Base-by-base conservation (phyloP, 1,140 invertebrate species). In the Drosophila kurseongensis region DNA sequence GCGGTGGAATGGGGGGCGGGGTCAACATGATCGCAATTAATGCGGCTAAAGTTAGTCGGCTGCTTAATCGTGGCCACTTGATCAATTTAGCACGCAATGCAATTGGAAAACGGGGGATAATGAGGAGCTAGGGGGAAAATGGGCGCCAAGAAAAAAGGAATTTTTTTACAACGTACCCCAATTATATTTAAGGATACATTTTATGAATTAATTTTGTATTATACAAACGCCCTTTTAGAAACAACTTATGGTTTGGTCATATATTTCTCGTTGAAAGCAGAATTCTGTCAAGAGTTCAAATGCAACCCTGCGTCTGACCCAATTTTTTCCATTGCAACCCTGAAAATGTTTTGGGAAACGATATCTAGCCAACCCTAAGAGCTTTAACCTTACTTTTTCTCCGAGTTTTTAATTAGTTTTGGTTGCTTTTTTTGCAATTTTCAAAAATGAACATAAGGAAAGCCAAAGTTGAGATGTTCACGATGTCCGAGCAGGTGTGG, bases 11-110 rank as follows among this genome's bases (percentile, higher is more conserved):
- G 47, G 54, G 44, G 55, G 48, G 44, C 52, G 16, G 41, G 29
- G n/a, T 52, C 65, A 83, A 88, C 83, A 88, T 80, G 83, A 82
- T 67, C 79, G 72, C 79, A 88, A 88, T 88, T 88, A 88, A 83
- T 79, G 65, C 58, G 61, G 57, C 76, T 65, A 63, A 58, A 72
- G 57, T 66, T 75, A 61, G 57, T 58, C 63, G 51, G 14, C 44
- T 50, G 57, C 41, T 38, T 78, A 56, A 72, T 72, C 55, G 48
- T 66, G 50, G 40, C 29, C 69, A 78, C 59, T 73, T 78, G 59
- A 82, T 82, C 74, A 81, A 81, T 74, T 82, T 82, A 50, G 68
- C 80, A 69, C 71, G 76, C 76, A 78, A 78, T 38, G 38, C 35
- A 41, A 59, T 38, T 2, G 55, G 5, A 55, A 16, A 40, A 16